A percentile compares a stretch with the other conserved stretches of the same genome.
phyloP scores from a whole-genome alignment of 2,888 invertebrate genomes.

The Sphaerophoria taeniata region DNA sequence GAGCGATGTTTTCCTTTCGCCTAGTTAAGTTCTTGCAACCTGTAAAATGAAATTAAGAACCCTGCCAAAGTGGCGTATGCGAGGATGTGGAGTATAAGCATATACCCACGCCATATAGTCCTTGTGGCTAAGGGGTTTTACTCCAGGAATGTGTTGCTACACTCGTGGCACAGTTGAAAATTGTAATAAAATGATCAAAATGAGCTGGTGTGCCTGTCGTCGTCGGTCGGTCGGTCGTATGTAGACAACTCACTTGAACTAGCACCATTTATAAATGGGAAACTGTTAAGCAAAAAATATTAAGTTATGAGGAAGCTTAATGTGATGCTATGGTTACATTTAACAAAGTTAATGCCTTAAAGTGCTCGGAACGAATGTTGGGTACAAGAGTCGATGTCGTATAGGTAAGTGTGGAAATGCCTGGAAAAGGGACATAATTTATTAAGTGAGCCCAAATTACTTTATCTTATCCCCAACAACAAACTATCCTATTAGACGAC shows the following conservation, averaged over 20 bases:
- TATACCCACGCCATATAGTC: too few relatives aligned
- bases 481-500: too few relatives aligned
- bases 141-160: conserved; percentile 57
- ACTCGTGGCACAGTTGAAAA: conserved; percentile 11
- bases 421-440: background rate
- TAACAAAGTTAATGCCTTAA: conserved; percentile 55
- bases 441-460: too few relatives aligned
- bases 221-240: too few relatives aligned
- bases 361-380: conserved; percentile 20
- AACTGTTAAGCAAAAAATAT: conserved; percentile 49
- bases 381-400: too few relatives aligned
- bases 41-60: conserved; percentile 72
- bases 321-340: conserved; percentile 66
- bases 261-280: background rate
- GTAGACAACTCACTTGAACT: background rate
- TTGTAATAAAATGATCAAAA: conserved; percentile 58
- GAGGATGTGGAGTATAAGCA: too few relatives aligned
- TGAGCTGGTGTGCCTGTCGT: conserved; percentile 2
- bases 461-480: too few relatives aligned
- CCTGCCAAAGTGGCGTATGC: background rate
- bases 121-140: conserved; percentile 52
- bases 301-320: conserved; percentile 61
- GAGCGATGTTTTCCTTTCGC: conserved; percentile 67
- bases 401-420: background rate
- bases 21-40: conserved; percentile 72